Evolutionary conservation across 2,888 invertebrate species (phyloP).

Genomic region (Phortica okadai): DNA sequence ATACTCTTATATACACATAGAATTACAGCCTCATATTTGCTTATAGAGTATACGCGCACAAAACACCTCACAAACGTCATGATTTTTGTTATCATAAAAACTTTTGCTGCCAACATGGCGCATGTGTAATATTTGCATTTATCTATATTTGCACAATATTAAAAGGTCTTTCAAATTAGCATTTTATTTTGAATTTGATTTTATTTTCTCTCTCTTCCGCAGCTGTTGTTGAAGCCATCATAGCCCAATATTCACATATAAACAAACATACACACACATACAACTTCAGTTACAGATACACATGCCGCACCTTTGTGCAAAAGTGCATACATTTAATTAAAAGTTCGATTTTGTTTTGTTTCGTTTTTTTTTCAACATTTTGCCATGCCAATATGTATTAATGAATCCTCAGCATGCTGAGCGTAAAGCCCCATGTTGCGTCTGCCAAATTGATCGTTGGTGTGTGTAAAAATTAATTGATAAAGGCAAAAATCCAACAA

Average conservation of each 20-base stretch:
- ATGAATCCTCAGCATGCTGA: too few species aligned
- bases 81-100: background rate
- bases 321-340: constrained; percentile 62
- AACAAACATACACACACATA: background rate
- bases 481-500: too few species aligned
- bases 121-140: constrained; percentile 19
- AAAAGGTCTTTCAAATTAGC: background rate
- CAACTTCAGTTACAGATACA: background rate
- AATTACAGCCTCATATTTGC: too few species aligned
- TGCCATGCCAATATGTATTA: constrained; percentile 33
- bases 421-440: too few species aligned
- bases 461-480: too few species aligned
- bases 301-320: too few species aligned
- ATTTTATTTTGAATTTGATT: background rate
- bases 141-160: constrained; percentile 5
- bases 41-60: too few species aligned
- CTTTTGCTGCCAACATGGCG: background rate
- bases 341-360: constrained; percentile 47
- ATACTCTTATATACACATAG: too few species aligned
- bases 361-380: constrained; percentile 1
- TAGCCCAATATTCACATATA: background rate
- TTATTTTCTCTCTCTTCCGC: background rate
- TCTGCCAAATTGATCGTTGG: too few species aligned
- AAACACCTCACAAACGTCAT: too few species aligned
- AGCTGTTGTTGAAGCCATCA: background rate